Evolutionary conservation across 1,140 invertebrate genomes (phyloP).

Genomic region (Formica selysi): DNA sequence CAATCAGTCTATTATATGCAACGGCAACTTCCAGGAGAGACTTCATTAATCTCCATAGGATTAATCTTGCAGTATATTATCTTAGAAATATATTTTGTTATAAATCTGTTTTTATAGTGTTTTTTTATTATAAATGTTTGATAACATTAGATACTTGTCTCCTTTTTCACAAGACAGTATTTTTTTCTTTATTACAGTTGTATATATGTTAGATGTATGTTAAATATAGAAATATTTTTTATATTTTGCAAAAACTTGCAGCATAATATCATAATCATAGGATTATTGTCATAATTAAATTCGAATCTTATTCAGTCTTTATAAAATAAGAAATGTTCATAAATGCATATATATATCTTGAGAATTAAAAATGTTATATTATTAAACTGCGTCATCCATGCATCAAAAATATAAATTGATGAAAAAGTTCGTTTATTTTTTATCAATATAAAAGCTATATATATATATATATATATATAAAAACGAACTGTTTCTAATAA

Average conservation of each 20-base stretch:
- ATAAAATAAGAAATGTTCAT: neutral
- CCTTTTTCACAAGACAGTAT: neutral
- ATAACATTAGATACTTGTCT: neutral
- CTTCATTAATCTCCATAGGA: neutral
- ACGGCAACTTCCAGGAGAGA: neutral
- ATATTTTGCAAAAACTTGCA: neutral
- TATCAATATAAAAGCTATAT: slow-evolving; percentile 50
- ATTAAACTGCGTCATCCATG: slow-evolving; percentile 73
- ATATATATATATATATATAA: neutral
- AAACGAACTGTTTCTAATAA: slow-evolving; percentile 35
- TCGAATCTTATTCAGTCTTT: neutral
- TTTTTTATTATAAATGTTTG: neutral
- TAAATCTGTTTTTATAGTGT: neutral
- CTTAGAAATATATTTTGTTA: neutral
- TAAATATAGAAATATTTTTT: neutral
- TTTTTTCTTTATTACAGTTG: neutral
- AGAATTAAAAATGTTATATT: slow-evolving; percentile 10
- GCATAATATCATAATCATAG: neutral
- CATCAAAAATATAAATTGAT: slow-evolving; percentile 71
- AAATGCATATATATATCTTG: neutral
- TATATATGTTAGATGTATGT: neutral
- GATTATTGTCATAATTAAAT: slow-evolving; percentile 31
- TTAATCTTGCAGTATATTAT: neutral
- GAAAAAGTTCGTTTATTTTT: neutral
- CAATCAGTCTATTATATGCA: neutral